These are phyloP conservation scores for Pterocles burchelli DNA, from an alignment of 2,113 vertebrate species.

Conservation along the genomic window DNA sequence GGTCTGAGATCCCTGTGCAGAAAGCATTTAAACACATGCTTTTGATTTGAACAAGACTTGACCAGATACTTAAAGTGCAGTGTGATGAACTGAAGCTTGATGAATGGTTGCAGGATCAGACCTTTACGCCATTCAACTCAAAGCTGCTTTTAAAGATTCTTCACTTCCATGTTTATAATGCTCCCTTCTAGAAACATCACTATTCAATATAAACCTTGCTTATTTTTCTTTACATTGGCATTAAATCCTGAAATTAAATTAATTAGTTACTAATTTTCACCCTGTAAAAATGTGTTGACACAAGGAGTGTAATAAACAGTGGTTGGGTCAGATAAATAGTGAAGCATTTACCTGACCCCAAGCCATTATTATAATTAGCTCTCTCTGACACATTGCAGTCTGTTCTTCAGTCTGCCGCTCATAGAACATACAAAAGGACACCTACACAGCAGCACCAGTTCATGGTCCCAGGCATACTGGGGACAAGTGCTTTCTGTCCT, in stretches of 20 bases:
- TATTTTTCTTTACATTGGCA: neutral
- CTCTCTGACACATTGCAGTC: neutral
- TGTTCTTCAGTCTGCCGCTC: neutral
- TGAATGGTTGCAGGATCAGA: slow-evolving; percentile 1
- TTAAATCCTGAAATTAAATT: slow-evolving; percentile 59
- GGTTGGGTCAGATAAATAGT: slow-evolving; percentile 46
- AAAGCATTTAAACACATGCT: slow-evolving; percentile 31
- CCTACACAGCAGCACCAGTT: neutral
- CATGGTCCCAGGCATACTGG: neutral
- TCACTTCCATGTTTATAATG: neutral
- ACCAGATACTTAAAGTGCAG: neutral
- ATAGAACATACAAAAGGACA: neutral
- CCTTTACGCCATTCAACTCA: neutral
- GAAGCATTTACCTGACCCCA: slow-evolving; percentile 24
- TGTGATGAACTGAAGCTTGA: slow-evolving; percentile 31
- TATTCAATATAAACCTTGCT: neutral
- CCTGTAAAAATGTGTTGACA: slow-evolving; percentile 52
- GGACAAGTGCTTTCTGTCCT: neutral
- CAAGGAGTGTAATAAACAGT: slow-evolving; percentile 10
- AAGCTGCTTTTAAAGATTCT: neutral
- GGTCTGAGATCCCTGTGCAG: neutral
- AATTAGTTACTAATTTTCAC: slow-evolving; percentile 61
- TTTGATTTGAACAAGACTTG: slow-evolving; percentile 32
- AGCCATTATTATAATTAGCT: slow-evolving; percentile 52
- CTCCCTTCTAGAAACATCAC: neutral